Base-by-base conservation (phyloP, 1,140 invertebrate genomes). In the Drosophila mauritiana region DNA sequence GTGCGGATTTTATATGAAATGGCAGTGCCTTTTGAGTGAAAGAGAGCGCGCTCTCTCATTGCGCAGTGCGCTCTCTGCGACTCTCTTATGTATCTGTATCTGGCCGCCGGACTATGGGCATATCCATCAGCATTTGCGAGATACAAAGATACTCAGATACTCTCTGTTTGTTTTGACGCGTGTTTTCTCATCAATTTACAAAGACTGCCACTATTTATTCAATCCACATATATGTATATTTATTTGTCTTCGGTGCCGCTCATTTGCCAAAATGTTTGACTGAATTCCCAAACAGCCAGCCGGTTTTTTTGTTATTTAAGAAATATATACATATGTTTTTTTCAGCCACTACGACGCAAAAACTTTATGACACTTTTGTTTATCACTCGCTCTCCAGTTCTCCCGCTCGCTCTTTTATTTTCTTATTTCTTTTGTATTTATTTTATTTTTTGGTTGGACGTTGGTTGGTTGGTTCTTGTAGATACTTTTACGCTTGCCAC, bases 111-210 rank as follows among this genome's bases (percentile, higher is more conserved):
- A 6, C 42, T 45, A 5, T 45, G 4, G 42, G 11, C 20, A 45
- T 45, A 45, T 78, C 49, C 49, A 69, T 84, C 54, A 25, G 79
- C 81, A 81, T 83, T 77, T 80, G 49, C 40, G 54, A 64, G 57
- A 61, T 73, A 72, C 42, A 73, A 42, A 59, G 74, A 52, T 39
- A 64, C 72, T 58, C 34, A 27, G 49, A 31, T 34, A 51, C 36
- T 83, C 84, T 88, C 80, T 89, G 84, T 89, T 88, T 88, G 84
- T 88, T 88, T 88, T 88, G 83, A 89, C 84, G 84, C 84, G 72
- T 57, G 45, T 65, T 62, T 78, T 68, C 53, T 51, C 58, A 45
- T 64, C 49, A 67, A 89, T 84, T 89, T 80, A 85, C 73, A 85
- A 54, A 58, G 62, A 45, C 62, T 62, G 61, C 40, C 11, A 22